Conservation (phyloP, 1,140 invertebrate species). For the Hylyphantes graminicola region DNA sequence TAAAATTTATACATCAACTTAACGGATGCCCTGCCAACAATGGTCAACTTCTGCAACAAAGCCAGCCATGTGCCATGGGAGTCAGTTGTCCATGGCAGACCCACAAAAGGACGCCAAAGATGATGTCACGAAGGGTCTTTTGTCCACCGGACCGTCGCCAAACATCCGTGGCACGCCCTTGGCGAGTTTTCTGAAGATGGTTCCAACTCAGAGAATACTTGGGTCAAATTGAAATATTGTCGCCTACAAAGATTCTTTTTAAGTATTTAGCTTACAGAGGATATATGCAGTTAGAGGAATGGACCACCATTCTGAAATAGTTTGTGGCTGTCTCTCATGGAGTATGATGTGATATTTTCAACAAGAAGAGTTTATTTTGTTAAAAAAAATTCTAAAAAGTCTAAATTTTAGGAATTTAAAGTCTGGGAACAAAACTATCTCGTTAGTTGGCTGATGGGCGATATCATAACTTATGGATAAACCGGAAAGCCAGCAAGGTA, state of each 20-base stretch:
- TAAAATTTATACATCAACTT: too few relatives aligned
- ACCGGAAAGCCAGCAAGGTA: constrained; percentile 14
- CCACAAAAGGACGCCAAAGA: constrained; percentile 37
- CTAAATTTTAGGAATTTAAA: not conserved
- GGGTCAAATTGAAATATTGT: constrained; percentile 57
- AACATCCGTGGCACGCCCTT: constrained; percentile 42
- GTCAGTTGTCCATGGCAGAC: not conserved
- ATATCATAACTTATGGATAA: constrained; percentile 46
- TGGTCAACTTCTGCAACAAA: too few relatives aligned
- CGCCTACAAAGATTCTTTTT: not conserved
- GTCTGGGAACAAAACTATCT: not conserved
- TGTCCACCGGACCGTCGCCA: constrained; percentile 25
- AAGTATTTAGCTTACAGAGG: constrained; percentile 6
- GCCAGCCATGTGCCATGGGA: too few relatives aligned
- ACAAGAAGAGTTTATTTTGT: not conserved
- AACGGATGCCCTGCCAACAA: too few relatives aligned
- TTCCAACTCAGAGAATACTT: constrained; percentile 42
- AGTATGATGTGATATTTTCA: constrained; percentile 26
- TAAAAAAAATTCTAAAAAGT: not conserved
- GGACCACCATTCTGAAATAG: not conserved
- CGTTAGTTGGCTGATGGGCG: constrained; percentile 18
- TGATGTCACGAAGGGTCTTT: constrained; percentile 46
- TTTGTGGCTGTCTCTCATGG: constrained; percentile 11
- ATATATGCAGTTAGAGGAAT: not conserved
- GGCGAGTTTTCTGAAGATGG: not conserved